Base-by-base conservation (phyloP, 2,113 vertebrate genomes). In the Oophaga pumilio region DNA sequence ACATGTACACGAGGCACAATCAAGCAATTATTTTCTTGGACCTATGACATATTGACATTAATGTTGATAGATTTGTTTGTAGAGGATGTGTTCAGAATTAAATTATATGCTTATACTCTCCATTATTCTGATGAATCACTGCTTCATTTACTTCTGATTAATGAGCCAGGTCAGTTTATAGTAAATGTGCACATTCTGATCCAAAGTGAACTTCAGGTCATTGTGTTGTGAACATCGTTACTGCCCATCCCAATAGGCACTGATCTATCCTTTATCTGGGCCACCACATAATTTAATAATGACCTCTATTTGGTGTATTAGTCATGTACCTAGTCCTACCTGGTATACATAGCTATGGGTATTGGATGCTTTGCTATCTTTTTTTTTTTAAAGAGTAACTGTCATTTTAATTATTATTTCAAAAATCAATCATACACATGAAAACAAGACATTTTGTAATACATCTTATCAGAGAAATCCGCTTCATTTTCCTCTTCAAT, bases 1-100 rank as follows among this genome's bases (percentile, higher is more conserved):
- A 24, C 64, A 24, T 3, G 22, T n/a, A 24, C 9, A 66, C 9
- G 15, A 28, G 12, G 26, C 24, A 69, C 24, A 12, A 77, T 56
- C 76, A 77, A 12, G n/a, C 76, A 56, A 7, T 50, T 77, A 50
- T 77, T 77, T 52, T 17, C 71, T 49, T 77, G 76, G 76, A 53
- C 20, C 12, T 12, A 76, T 20, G 43, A 4, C 8, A 11, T 53
- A 53, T 24, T 53, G 76, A 6, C 76, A 8, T 53, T 77, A 53
- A 53, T 77, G 76, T 77, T 53, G 76, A 50, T 77, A 11, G n/a
- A 49, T 52, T 49, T 0, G n/a, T 50, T 22, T 10, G 33, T 22
- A 14, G 33, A 33, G 26, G 71, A 49, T 33, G 68, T 33, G 0
- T 43, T 74, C 71, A 43, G 33, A 18, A 74, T 17, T 17, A 43